phyloP scores from a whole-genome alignment of 2,113 vertebrate genomes.

The Heterotilapia buettikoferi region DNA sequence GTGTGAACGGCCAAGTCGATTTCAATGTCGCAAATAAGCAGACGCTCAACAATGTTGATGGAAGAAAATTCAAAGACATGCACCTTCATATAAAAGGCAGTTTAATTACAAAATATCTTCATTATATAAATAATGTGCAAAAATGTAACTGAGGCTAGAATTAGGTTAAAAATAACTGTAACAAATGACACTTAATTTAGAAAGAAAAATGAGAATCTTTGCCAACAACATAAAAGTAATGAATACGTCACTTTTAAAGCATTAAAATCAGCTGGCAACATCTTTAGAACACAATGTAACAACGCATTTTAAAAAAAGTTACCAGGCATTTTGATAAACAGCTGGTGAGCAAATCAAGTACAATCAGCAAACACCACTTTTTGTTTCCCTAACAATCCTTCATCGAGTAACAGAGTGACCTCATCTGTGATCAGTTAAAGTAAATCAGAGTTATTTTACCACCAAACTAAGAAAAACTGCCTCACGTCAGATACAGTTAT shows the following conservation, averaged over 20 bases:
- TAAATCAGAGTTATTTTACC: neutral
- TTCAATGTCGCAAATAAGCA: neutral
- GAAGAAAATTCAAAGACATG: neutral
- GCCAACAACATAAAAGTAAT: neutral
- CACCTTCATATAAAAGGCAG: conserved; percentile 18
- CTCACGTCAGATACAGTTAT: neutral
- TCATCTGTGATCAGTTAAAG: neutral
- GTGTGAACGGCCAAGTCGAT: neutral
- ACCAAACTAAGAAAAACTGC: neutral
- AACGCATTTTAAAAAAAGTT: neutral
- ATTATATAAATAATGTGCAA: conserved; percentile 56
- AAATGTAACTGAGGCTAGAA: neutral
- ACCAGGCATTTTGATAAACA: neutral
- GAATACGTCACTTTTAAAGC: neutral
- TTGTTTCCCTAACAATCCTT: neutral
- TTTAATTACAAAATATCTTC: conserved; percentile 59
- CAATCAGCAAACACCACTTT: neutral
- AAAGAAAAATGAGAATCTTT: neutral
- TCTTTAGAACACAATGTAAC: neutral
- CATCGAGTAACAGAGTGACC: neutral
- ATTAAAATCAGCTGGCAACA: neutral
- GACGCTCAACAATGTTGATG: fast-evolving
- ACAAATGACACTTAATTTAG: neutral
- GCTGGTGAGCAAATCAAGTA: neutral
- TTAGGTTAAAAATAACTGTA: neutral